Conservation (phyloP, 1,140 invertebrate genomes). For the Aradophagus sp. region DNA sequence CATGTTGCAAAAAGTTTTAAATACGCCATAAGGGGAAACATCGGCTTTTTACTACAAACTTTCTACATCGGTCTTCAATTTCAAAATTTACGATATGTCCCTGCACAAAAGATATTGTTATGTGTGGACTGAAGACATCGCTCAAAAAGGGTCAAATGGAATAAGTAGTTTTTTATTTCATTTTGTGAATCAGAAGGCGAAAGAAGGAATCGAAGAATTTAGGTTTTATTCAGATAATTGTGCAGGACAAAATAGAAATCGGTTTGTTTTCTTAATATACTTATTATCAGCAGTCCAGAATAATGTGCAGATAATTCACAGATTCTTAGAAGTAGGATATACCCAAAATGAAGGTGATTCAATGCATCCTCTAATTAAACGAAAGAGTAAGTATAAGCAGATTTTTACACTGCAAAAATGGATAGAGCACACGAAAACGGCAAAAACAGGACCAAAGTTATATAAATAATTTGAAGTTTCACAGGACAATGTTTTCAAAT, state of each 20-base stretch:
- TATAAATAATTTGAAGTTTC: slow-evolving; percentile 47
- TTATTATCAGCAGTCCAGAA: background rate
- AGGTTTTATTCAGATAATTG: slow-evolving; percentile 16
- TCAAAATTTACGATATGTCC: slow-evolving; percentile 55
- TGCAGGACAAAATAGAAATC: slow-evolving; percentile 3
- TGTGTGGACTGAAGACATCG: slow-evolving; percentile 55
- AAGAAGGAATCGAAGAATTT: slow-evolving; percentile 4
- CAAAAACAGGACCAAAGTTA: slow-evolving; percentile 56
- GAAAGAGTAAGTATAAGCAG: slow-evolving; percentile 56
- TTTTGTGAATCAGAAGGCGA: background rate
- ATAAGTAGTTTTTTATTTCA: slow-evolving; percentile 25
- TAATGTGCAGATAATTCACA: background rate
- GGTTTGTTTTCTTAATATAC: background rate
- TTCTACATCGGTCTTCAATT: slow-evolving; percentile 62
- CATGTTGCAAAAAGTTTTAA: slow-evolving; percentile 60
- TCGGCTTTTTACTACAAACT: slow-evolving; percentile 66
- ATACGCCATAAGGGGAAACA: slow-evolving; percentile 59
- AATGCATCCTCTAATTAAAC: slow-evolving; percentile 64
- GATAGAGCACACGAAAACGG: slow-evolving; percentile 50
- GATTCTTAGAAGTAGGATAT: slow-evolving; percentile 12
- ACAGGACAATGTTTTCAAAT: slow-evolving; percentile 39
- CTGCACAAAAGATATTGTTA: slow-evolving; percentile 47
- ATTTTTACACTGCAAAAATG: slow-evolving; percentile 62
- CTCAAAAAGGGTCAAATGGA: slow-evolving; percentile 51
- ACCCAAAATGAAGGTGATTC: slow-evolving; percentile 20